phyloP scores from a whole-genome alignment of 1,140 invertebrate species.

The Tribolium madens region DNA sequence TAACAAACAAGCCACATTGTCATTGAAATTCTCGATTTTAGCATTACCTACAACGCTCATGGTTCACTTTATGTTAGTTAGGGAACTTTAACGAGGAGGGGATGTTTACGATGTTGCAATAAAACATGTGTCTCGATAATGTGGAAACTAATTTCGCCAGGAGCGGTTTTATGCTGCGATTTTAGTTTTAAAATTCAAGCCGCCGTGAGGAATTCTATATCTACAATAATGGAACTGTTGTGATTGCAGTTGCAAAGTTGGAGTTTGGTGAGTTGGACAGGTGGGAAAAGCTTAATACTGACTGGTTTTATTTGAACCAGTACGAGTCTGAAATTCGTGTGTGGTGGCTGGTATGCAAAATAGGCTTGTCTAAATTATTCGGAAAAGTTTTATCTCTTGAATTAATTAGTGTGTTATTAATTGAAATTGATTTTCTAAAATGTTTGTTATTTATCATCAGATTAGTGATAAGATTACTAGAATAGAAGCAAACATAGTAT shows the following conservation, averaged over 20 bases:
- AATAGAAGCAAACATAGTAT: not conserved
- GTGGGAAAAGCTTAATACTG: not conserved
- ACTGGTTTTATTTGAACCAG: too few relatives aligned
- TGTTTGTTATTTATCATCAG: not conserved
- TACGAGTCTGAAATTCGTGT: not conserved
- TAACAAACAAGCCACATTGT: conserved; percentile 37
- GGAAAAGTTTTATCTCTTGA: not conserved
- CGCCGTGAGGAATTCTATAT: not conserved
- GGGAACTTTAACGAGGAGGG: conserved; percentile 29
- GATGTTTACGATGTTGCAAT: conserved; percentile 36
- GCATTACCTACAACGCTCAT: conserved; percentile 36
- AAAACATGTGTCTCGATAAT: conserved; percentile 37
- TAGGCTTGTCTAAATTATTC: not conserved
- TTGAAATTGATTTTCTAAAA: not conserved
- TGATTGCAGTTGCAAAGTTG: not conserved
- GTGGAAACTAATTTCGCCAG: conserved; percentile 18
- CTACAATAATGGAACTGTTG: not conserved
- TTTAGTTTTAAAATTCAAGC: conserved; percentile 29
- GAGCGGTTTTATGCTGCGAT: not conserved
- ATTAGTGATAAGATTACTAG: not conserved
- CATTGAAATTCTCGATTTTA: conserved; percentile 34
- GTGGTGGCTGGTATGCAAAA: not conserved
- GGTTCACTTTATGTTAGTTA: conserved; percentile 34
- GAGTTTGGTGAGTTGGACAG: conserved; percentile 5
- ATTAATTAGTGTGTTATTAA: not conserved